Evolutionary conservation across 2,113 vertebrate species (phyloP), one percentile per base, ranked within the genome.

Genomic region (Camelus dromedarius): DNA sequence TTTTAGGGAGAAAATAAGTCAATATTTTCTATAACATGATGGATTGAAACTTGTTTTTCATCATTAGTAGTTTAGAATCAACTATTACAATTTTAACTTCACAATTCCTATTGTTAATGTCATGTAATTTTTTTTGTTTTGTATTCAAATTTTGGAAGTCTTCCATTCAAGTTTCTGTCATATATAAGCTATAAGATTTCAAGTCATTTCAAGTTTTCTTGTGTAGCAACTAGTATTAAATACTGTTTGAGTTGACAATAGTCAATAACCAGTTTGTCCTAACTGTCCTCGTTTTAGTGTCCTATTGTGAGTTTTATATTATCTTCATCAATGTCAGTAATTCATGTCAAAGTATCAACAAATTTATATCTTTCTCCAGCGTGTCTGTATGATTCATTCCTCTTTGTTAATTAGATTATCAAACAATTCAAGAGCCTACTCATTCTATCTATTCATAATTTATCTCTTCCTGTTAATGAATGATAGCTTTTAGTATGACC

Each of bases 401-500:
- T 89, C 76, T 89, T 77, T 96, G 73, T 62, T 96, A 89, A 95
- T 92, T 97, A 95, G 19, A 94, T 80, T 94, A 91, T 91, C 48
- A 96, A 91, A 73, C 12, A 89, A 92, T 64, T 95, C 60, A 93
- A 93, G 30, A 95, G 20, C 12, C 9, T 81, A 67, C 73, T 95
- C 67, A 76, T 96, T 93, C 62, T 89, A 89, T 86, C 62, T 76
- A 82, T 69, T 96, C 32, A 91, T 84, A 67, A 94, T 93, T 94
- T 91, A 72, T 93, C 35, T 91, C 64, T 93, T 95, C 28, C 75
- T 91, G 11, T 95, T 83, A 92, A 83, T 89, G 80, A 95, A 93
- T 56, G 93, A 82, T 1, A 73, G 67, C 22, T 95, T 97, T 93
- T 81, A 62, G 19, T 82, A 82, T 46, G 5, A 62, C 46, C 12